phyloP scores from a whole-genome alignment of 2,797 vertebrate genomes.

The Catostomus latipinnis region DNA sequence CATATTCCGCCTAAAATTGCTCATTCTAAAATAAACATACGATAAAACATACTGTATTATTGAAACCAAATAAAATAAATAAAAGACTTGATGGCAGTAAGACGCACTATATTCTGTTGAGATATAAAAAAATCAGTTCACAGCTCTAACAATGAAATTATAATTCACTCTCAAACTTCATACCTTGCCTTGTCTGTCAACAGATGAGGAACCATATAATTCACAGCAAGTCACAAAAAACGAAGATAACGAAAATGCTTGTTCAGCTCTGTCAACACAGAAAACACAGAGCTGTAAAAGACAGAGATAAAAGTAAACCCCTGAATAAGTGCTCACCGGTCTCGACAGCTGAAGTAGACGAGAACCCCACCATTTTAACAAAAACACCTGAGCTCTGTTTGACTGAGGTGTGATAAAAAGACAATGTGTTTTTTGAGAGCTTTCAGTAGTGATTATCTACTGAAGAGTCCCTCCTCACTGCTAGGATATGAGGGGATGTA shows the following conservation, averaged over 20 bases:
- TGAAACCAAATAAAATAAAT: no score
- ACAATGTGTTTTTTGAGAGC: no score
- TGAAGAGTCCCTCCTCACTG: no score
- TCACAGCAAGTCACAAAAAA: constrained; percentile 6
- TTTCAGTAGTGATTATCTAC: not conserved
- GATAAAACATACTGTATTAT: no score
- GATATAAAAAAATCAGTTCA: no score
- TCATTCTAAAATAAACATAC: no score
- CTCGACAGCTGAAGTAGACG: constrained; percentile 62
- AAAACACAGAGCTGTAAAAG: constrained; percentile 44
- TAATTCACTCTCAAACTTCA: not conserved
- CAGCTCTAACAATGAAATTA: not conserved
- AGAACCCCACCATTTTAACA: constrained; percentile 57
- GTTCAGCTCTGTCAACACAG: constrained; percentile 9
- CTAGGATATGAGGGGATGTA: no score
- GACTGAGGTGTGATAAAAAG: not conserved
- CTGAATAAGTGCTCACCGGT: constrained; percentile 53
- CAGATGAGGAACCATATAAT: not conserved
- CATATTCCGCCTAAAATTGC: no score
- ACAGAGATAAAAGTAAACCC: constrained; percentile 42
- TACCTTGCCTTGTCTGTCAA: not conserved
- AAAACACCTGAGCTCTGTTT: constrained; percentile 2
- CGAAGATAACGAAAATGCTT: not conserved
- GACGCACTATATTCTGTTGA: no score
- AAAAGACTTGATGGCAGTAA: no score